phyloP scores from a whole-genome alignment of 1,140 invertebrate species.

The Nautilus pompilius region DNA sequence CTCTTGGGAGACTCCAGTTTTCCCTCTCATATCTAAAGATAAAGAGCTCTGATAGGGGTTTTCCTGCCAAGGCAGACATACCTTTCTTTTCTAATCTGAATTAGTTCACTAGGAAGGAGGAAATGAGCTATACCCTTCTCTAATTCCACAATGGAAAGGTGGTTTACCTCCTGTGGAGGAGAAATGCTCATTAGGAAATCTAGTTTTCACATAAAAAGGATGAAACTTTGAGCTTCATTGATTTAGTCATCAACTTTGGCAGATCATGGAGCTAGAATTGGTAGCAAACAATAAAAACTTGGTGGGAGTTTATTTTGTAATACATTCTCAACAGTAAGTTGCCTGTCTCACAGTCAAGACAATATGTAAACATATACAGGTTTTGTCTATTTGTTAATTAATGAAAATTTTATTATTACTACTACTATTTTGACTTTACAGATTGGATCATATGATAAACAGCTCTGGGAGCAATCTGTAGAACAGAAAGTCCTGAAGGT shows the following conservation, averaged over 20 bases:
- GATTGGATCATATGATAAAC: constrained; percentile 94
- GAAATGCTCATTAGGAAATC: no score
- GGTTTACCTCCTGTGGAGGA: no score
- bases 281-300: background rate
- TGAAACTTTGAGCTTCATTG: background rate
- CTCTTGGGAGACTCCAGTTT: no score
- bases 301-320: background rate
- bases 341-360: background rate
- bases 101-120: no score
- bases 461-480: constrained; percentile 92
- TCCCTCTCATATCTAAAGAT: no score
- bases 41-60: no score
- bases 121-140: no score
- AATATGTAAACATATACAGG: background rate
- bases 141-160: no score
- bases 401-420: background rate
- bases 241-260: background rate
- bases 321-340: background rate
- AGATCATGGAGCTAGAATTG: background rate
- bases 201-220: no score
- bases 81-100: no score
- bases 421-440: constrained; percentile 49
- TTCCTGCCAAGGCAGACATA: no score
- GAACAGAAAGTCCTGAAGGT: constrained; percentile 77
- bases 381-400: background rate